Evolutionary conservation across 2,888 invertebrate genomes (phyloP), one percentile per base, ranked within the genome.

Genomic region (Rhodophaea formosa): DNA sequence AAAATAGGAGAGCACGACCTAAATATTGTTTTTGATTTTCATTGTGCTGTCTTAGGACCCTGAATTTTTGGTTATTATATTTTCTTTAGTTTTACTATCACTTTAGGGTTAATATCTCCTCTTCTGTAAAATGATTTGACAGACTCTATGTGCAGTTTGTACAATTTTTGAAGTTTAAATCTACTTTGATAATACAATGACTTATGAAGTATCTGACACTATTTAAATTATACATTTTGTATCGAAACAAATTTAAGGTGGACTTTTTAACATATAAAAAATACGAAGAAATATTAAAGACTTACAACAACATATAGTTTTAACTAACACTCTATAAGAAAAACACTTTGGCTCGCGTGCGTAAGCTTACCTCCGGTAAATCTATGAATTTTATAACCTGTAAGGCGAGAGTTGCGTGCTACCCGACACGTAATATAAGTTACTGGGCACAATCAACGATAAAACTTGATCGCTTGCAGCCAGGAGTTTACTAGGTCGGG

Each of bases 401-500:
- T 63, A 62, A 72, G 58, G 62, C 53, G 59, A 61, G 43, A 59
- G 60, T 82, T 57, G 82, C 80, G 80, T 82, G 81, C 67, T 70
- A 46, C 53, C 61, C 61, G 60, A 69, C 77, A 79, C 76, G 75
- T 82, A 74, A 83, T 77, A 75, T 77, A 72, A 72, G 66, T 74
- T 78, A 75, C 66, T 68, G 69, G 71, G 65, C 72, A 71, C 69
- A 70, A 71, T 68, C 69, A 65, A 64, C 75, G 62, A 75, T 74
- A 74, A 77, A 77, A 74, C 65, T 75, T 69, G 65, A 59, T 67
- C 62, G 67, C 56, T 51, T 45, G 61, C 59, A 60, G 62, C 55
- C 60, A 5, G 23, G 23, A 23, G 23, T 5, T 23, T 23, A 23
- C 23, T 23, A 3, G 5, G 23, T 23, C 23, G 5, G 23, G 23